Base-by-base conservation (phyloP, 2,888 invertebrate species). In the Pterobdella sp. region DNA sequence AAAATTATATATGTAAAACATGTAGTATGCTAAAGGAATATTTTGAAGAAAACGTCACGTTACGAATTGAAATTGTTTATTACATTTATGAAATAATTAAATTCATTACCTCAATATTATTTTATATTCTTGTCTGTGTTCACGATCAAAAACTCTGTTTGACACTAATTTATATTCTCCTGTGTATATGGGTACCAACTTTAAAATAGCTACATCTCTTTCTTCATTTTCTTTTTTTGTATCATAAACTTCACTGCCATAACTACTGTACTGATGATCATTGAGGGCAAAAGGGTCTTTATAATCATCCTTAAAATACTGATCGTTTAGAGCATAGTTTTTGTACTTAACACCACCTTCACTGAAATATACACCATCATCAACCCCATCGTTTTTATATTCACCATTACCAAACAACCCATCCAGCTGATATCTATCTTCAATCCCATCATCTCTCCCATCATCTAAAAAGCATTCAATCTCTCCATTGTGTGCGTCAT, bases 401-500 rank as follows among this genome's bases (percentile, higher is more conserved):
- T 36, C 68, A 66, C 29, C 10, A 18, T n/a, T 32, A 90, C 29
- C 66, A 66, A 22, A 56, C 60, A 22, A 56, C 60, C 60, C 18
- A 22, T 26, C 18, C 60, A 22, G 26, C 60, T 26, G 26, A 22
- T 26, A 56, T 26, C 60, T 26, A n/a, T 42, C 42, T 42, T 42
- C 42, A 7, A 7, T 18, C 42, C 42, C 42, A 42, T 18, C 42
- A 42, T 42, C 42, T 42, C 42, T 42, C 42, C 42, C 32, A 31
- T 49, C 74, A 35, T 70, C 67, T n/a, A 76, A 34, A 4, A 32
- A 68, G 56, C 82, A 82, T 26, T 72, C 66, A 60, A 94, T 90
- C 81, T 91, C 88, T 0, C 94, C 94, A 83, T 93, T 91, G 31
- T 89, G 86, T 0, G 93, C 94, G 68, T 85, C 85, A 83, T 95